A percentile compares a stretch with the other conserved stretches of the same genome.
phyloP scores from a whole-genome alignment of 2,888 invertebrate genomes.

The Macrosoma leucophasiata region DNA sequence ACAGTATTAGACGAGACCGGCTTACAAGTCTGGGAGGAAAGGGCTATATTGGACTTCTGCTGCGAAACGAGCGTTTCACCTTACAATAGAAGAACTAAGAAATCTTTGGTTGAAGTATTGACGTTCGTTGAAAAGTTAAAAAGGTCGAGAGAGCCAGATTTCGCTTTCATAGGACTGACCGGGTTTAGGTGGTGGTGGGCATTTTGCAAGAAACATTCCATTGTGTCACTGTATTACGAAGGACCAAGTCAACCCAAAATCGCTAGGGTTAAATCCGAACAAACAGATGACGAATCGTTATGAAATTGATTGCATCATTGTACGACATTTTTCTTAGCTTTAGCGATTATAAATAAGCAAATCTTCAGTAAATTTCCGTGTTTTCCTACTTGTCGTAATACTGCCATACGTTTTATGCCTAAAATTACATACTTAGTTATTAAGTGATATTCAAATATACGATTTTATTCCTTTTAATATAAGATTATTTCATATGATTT shows the following conservation, averaged over 20 bases:
- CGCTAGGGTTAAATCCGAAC: conserved; percentile 38
- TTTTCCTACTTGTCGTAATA: no score
- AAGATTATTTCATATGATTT: no score
- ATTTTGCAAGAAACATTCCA: conserved; percentile 85
- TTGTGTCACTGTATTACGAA: conserved; percentile 74
- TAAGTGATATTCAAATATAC: no score
- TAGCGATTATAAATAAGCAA: no score
- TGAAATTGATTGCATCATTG: no score
- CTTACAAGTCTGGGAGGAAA: conserved; percentile 77
- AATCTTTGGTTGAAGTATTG: conserved; percentile 78
- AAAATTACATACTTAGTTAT: no score
- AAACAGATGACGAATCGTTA: conserved; percentile 41
- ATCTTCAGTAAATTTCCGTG: no score
- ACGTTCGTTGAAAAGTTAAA: conserved; percentile 80
- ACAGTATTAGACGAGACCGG: conserved; percentile 82
- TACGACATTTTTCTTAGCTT: no score
- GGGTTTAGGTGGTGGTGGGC: conserved; percentile 90
- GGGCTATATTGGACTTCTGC: conserved; percentile 81
- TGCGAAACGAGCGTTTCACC: conserved; percentile 82
- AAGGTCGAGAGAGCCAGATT: conserved; percentile 75
- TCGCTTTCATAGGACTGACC: conserved; percentile 80
- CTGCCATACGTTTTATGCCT: no score
- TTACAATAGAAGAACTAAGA: conserved; percentile 83
- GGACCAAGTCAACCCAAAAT: conserved; percentile 32
- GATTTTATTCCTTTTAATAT: no score